phyloP scores from a whole-genome alignment of 2,797 vertebrate genomes.

The Urophycis tenuis region DNA sequence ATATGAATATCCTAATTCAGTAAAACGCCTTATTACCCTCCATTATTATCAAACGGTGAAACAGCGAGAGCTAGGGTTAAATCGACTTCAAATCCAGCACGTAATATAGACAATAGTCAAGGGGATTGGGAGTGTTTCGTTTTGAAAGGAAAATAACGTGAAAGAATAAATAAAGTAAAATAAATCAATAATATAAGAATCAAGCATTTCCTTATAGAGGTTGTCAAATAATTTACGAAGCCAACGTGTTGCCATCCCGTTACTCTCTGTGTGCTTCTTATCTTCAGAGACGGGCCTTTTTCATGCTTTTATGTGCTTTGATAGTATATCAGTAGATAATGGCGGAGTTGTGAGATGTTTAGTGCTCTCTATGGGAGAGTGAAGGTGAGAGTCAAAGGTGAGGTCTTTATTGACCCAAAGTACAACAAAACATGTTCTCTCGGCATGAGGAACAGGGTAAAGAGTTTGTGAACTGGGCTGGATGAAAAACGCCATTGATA shows the following conservation, averaged over 20 bases:
- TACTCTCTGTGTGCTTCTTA: background rate
- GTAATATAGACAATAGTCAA: background rate
- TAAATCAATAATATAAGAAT: too few species aligned
- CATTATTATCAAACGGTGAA: constrained; percentile 12
- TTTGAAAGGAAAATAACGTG: background rate
- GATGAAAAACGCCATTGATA: background rate
- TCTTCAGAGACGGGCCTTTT: background rate
- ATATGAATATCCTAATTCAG: constrained; percentile 40
- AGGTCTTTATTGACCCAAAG: background rate
- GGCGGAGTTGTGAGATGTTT: background rate
- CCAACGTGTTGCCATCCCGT: background rate
- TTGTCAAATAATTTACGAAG: background rate
- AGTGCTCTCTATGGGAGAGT: background rate
- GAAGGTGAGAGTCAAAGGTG: background rate
- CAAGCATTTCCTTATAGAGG: background rate
- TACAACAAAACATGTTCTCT: background rate
- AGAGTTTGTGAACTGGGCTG: too few species aligned
- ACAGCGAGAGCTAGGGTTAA: background rate
- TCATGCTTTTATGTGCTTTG: background rate
- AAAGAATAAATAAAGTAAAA: background rate
- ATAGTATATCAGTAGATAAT: background rate
- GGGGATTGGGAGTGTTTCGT: background rate
- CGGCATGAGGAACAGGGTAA: background rate
- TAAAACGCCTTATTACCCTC: constrained; percentile 31
- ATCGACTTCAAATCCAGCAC: background rate